Evolutionary conservation across 2,797 vertebrate genomes (phyloP), one percentile per base, ranked within the genome.

Genomic region (Gymnocypris eckloni): DNA sequence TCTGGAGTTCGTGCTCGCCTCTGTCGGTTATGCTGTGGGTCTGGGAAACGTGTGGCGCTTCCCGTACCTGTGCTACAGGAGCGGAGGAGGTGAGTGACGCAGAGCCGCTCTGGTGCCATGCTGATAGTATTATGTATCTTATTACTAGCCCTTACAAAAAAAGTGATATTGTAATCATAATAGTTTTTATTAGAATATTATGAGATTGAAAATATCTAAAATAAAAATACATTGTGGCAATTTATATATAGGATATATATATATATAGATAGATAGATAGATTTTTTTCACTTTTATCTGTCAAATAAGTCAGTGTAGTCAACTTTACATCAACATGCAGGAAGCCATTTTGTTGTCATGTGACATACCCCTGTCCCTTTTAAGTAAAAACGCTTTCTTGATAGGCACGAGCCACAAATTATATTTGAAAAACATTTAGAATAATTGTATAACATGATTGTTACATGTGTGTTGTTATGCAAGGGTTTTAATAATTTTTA

Each of bases 41-140:
- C 90, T 95, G 48, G 95, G 95, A 20, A 96, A 96, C 10, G 90
- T 96, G 25, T 96, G 95, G 95, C 92, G 95, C 79, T 96, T 95
- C 69, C 95, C 95, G 2, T 95, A 95, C 89, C 93, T 96, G 77
- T 96, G 95, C 90, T 96, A 96, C 90, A 88, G 91, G 84, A 96
- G 92, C 90, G 95, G 95, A 7, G 95, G 94, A 94, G 95, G 95
- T 96, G 76, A 92, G 92, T 11, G 9, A 9, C 33, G 11, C 4
- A 5, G 3, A 48, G 43, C 3, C 2, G 43, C 16, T 9, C 10
- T 8, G 43, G 4, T 4, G 45, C 3, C 25, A 7, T 69, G 64
- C 28, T 52, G 4, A 3, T n/a, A 13, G 8, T 33, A 11, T 5
- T 6, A 11, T 59, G 7, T 4, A 7, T 39, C 20, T 59, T 59